Conservation (phyloP, 2,113 vertebrate genomes). For the Scomber colias region DNA sequence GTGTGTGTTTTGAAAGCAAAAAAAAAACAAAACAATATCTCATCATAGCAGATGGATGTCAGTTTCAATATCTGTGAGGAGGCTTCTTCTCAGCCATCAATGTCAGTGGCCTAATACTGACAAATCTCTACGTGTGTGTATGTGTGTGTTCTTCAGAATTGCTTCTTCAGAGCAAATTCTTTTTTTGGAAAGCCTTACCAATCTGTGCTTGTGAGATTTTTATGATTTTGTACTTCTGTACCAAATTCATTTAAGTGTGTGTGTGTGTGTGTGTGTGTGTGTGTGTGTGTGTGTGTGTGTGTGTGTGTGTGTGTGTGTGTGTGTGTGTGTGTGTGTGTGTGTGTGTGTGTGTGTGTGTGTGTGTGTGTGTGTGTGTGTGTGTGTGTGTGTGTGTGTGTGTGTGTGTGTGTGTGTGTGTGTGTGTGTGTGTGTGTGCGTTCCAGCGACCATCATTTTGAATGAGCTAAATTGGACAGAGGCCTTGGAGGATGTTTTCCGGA, state of each 20-base stretch:
- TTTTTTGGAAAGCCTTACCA: slow-evolving; percentile 43
- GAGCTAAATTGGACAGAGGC: slow-evolving; percentile 97
- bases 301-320: no score
- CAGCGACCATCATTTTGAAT: slow-evolving; percentile 95
- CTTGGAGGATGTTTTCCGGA: slow-evolving; percentile 92
- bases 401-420: slow-evolving; percentile 23
- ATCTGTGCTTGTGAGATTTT: slow-evolving; percentile 46
- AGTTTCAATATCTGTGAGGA: slow-evolving; percentile 37
- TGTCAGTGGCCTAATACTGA: slow-evolving; percentile 21
- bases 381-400: slow-evolving; percentile 17
- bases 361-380: background rate
- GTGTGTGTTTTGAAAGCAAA: slow-evolving; percentile 12
- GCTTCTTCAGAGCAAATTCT: slow-evolving; percentile 23
- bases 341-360: background rate
- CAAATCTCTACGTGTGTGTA: slow-evolving; percentile 16
- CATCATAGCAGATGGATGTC: slow-evolving; percentile 46
- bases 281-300: no score
- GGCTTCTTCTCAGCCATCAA: slow-evolving; percentile 20
- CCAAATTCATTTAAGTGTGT: slow-evolving; percentile 22
- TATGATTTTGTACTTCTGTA: slow-evolving; percentile 32
- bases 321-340: no score
- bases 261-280: no score
- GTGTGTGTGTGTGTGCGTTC: slow-evolving; percentile 39
- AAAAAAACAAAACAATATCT: slow-evolving; percentile 23
- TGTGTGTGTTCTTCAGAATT: slow-evolving; percentile 8